Percentiles rank a stretch among this genome's conserved stretches.
Evolutionary conservation across 1,140 invertebrate species (phyloP).

Genomic region (Drosophila mojavensis): DNA sequence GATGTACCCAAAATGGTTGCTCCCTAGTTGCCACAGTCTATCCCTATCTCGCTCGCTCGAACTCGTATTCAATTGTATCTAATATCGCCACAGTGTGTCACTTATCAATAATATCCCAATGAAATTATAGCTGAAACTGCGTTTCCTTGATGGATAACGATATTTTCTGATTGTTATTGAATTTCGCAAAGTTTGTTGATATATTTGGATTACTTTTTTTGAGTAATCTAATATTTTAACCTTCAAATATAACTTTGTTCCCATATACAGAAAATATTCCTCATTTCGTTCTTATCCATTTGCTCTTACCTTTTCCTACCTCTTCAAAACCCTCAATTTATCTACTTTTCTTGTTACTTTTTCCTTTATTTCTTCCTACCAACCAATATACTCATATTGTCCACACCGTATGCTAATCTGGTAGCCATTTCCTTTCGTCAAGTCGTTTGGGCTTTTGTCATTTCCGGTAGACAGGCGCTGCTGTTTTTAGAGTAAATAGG

Average conservation of each 20-base stretch:
- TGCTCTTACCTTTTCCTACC: no score
- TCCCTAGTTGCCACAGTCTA: not conserved
- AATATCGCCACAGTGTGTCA: slow-evolving; percentile 54
- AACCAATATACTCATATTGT: not conserved
- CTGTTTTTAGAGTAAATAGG: no score
- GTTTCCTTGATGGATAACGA: not conserved
- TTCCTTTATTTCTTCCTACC: not conserved
- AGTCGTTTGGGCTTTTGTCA: slow-evolving; percentile 14
- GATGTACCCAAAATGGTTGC: slow-evolving; percentile 44
- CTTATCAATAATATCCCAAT: slow-evolving; percentile 5
- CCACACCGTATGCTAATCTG: slow-evolving; percentile 2
- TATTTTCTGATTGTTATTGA: not conserved
- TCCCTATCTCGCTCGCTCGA: not conserved
- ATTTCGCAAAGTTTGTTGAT: no score
- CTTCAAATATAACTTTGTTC: no score
- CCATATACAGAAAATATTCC: no score
- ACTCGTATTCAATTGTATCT: slow-evolving; percentile 13
- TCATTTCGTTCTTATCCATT: no score
- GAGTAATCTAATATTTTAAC: no score
- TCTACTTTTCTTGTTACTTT: not conserved
- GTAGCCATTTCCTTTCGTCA: slow-evolving; percentile 27
- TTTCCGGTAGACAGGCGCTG: slow-evolving; percentile 25
- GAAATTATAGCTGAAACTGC: not conserved
- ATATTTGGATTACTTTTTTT: no score
- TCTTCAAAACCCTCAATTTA: no score